Base-by-base conservation (phyloP, 2,113 vertebrate genomes). In the Marmota monax region DNA sequence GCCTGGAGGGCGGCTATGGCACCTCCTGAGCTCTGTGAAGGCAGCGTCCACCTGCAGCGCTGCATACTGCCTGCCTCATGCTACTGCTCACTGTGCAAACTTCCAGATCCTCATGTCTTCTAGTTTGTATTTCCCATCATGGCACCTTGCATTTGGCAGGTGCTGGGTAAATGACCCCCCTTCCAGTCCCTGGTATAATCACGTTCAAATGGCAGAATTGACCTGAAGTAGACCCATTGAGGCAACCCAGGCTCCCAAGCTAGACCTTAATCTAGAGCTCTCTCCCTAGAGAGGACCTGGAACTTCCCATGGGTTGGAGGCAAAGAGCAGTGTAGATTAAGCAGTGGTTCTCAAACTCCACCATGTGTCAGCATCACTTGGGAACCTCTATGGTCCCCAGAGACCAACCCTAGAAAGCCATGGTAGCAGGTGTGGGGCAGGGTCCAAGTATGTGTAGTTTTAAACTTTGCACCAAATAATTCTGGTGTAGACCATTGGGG, bases 1-100 rank as follows among this genome's bases (percentile, higher is more conserved):
- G 2, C 1, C 3, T 7, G 4, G 5, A 27, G 6, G 18, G 32
- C 18, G 11, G 12, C 34, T 61, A 17, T 53, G 48, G 25, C 12
- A 0, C 27, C 13, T 87, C 63, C 77, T 8, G 16, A 76, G 58
- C 73, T 73, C 51, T 85, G n/a, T 48, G 25, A 39, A 65, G 72
- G 79, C 16, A 58, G 48, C 13, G 61, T 92, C 79, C 42, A 37
- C 39, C 16, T 42, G 22, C 20, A 23, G 48, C 45, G 7, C 29
- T 51, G 32, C 11, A 4, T 27, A 29, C 7, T 1, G 1, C 63
- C 84, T 73, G 4, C 42, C 42, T 42, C 42, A 42, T 42, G 42
- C 42, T 42, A 42, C 42, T 42, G 42, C 42, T 42, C 42, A 42
- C 42, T 42, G 42, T 42, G 42, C 42, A 42, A 42, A 42, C 42